phyloP scores from a whole-genome alignment of 2,888 invertebrate genomes.

The Lasiommata megera region DNA sequence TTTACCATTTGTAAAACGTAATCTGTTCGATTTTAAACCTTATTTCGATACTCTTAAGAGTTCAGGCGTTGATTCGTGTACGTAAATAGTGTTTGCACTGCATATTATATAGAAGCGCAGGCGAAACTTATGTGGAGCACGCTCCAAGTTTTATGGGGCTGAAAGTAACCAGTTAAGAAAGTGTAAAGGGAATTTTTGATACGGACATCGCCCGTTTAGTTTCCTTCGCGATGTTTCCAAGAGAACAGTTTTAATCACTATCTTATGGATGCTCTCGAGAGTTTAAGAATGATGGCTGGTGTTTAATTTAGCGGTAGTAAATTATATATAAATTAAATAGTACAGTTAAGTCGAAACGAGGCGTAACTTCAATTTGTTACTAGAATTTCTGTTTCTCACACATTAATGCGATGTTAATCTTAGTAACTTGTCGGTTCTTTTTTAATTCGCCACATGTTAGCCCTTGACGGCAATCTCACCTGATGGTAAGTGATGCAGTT shows the following conservation, averaged over 20 bases:
- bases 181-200: slow-evolving; percentile 65
- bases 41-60: slow-evolving; percentile 20
- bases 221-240: slow-evolving; percentile 10
- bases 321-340: background rate
- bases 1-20: slow-evolving; percentile 11
- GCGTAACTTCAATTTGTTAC: no score
- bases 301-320: background rate
- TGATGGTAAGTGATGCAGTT: no score
- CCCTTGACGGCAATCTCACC: no score
- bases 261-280: background rate
- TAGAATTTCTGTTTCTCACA: no score
- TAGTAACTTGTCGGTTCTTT: no score
- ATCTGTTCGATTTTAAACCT: slow-evolving; percentile 20
- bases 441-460: no score
- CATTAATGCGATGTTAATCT: no score
- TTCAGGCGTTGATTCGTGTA: background rate
- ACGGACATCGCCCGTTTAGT: slow-evolving; percentile 18
- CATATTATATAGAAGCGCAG: slow-evolving; percentile 62
- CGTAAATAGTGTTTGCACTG: slow-evolving; percentile 20
- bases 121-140: slow-evolving; percentile 75
- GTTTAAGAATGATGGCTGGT: background rate
- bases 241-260: slow-evolving; percentile 5
- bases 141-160: slow-evolving; percentile 74
- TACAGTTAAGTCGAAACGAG: no score
- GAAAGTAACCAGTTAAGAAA: slow-evolving; percentile 70